phyloP scores from a whole-genome alignment of 1,140 invertebrate species.

The Eurosta solidaginis region DNA sequence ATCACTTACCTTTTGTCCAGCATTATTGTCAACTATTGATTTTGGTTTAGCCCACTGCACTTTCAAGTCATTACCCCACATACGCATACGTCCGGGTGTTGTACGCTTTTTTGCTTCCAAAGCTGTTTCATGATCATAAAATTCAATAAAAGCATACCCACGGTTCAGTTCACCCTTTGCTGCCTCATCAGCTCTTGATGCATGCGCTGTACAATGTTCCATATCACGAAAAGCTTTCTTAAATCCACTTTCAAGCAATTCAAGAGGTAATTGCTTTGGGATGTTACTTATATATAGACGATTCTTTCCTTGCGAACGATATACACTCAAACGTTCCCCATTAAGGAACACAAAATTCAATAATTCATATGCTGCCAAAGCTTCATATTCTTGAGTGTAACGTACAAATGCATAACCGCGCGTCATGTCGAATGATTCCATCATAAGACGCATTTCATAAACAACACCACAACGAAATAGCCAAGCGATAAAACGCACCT shows the following conservation, averaged over 20 bases:
- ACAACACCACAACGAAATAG: conserved; percentile 69
- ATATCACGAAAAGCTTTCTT: neutral
- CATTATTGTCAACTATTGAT: neutral
- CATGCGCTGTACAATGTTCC: neutral
- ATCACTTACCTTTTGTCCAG: neutral
- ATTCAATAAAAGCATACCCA: conserved; percentile 37
- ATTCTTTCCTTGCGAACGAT: conserved; percentile 34
- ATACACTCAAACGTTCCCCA: conserved; percentile 24
- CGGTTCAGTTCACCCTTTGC: conserved; percentile 15
- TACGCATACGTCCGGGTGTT: conserved; percentile 21
- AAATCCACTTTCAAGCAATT: conserved; percentile 24
- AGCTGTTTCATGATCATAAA: conserved; percentile 35
- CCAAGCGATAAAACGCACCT: conserved; percentile 80
- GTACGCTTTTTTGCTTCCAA: conserved; percentile 32
- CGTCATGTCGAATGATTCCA: conserved; percentile 73
- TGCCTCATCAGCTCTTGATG: neutral
- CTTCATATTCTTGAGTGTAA: conserved; percentile 27
- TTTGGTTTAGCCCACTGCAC: conserved; percentile 33
- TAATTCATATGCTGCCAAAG: conserved; percentile 32
- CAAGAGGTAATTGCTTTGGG: neutral
- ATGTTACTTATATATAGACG: conserved; percentile 33
- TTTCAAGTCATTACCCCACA: conserved; percentile 33
- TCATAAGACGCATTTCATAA: conserved; percentile 80
- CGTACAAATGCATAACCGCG: conserved; percentile 38
- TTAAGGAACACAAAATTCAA: conserved; percentile 28